phyloP scores from a whole-genome alignment of 2,797 vertebrate species.

The Selene dorsalis region DNA sequence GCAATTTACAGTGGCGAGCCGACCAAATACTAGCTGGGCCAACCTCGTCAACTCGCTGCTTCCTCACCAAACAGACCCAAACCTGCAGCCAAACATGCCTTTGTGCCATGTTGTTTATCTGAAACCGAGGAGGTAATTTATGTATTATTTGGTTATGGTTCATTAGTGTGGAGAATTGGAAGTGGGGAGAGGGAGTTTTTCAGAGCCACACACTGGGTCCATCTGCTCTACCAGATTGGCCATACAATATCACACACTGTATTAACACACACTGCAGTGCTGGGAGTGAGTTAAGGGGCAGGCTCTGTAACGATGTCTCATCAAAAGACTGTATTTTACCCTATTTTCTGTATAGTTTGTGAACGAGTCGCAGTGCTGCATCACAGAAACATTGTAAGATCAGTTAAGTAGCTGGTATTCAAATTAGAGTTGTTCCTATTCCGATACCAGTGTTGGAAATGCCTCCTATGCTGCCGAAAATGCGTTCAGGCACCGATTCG shows the following conservation, averaged over 20 bases:
- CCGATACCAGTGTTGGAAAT: too few species aligned
- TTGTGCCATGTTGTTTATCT: conserved; percentile 71
- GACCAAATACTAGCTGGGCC: conserved; percentile 66
- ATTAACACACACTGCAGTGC: conserved; percentile 68
- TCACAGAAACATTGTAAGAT: conserved; percentile 33
- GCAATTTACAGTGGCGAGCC: conserved; percentile 57
- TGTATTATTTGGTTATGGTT: conserved; percentile 84
- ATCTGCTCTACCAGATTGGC: conserved; percentile 84
- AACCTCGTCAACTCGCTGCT: conserved; percentile 58
- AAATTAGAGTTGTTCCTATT: too few species aligned
- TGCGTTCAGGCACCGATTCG: too few species aligned
- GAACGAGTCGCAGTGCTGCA: conserved; percentile 28
- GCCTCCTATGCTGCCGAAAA: too few species aligned
- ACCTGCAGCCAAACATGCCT: conserved; percentile 56
- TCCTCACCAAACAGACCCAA: conserved; percentile 61
- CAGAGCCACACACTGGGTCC: conserved; percentile 80
- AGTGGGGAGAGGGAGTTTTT: conserved; percentile 73
- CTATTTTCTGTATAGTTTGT: conserved; percentile 40
- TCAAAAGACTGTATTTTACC: conserved; percentile 37
- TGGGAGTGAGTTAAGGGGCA: conserved; percentile 72
- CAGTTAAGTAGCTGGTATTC: conserved; percentile 23
- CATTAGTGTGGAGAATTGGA: conserved; percentile 83
- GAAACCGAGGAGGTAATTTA: conserved; percentile 79
- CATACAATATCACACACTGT: conserved; percentile 74
- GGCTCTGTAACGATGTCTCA: conserved; percentile 51